Evolutionary conservation across 2,113 vertebrate species (phyloP).

Genomic region (Seriola aureovittata): DNA sequence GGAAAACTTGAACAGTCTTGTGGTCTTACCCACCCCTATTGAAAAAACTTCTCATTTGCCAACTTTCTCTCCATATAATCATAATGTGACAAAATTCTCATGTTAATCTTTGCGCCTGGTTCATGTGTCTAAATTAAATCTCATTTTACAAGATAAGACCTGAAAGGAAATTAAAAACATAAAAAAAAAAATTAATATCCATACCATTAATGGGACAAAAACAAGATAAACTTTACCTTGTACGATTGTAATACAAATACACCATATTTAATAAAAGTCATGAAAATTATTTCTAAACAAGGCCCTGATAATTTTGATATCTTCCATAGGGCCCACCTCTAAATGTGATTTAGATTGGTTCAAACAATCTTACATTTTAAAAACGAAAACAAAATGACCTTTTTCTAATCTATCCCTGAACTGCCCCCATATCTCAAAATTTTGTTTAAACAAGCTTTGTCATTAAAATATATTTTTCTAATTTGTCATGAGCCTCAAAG

Average conservation of each 20-base stretch:
- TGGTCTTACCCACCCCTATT: not conserved
- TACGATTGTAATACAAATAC: not conserved
- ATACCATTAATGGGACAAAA: not conserved
- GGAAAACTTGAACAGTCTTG: not conserved
- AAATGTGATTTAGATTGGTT: not conserved
- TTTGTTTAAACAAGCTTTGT: not conserved
- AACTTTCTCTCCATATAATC: not conserved
- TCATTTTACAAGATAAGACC: not conserved
- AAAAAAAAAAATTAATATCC: not conserved
- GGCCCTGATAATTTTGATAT: no score
- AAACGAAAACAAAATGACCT: not conserved
- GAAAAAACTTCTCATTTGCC: not conserved
- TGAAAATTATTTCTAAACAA: not conserved
- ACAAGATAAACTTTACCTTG: not conserved
- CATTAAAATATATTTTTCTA: not conserved
- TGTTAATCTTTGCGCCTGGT: not conserved
- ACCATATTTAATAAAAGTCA: not conserved
- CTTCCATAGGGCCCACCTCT: not conserved
- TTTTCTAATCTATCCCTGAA: not conserved
- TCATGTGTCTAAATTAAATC: not conserved
- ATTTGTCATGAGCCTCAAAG: constrained; percentile 82
- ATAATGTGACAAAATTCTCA: not conserved
- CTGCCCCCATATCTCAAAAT: not conserved
- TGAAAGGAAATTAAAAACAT: not conserved
- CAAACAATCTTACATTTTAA: not conserved